These are phyloP conservation scores for Sylvietta virens DNA, from an alignment of 2,113 vertebrate species.

Conservation along the genomic window DNA sequence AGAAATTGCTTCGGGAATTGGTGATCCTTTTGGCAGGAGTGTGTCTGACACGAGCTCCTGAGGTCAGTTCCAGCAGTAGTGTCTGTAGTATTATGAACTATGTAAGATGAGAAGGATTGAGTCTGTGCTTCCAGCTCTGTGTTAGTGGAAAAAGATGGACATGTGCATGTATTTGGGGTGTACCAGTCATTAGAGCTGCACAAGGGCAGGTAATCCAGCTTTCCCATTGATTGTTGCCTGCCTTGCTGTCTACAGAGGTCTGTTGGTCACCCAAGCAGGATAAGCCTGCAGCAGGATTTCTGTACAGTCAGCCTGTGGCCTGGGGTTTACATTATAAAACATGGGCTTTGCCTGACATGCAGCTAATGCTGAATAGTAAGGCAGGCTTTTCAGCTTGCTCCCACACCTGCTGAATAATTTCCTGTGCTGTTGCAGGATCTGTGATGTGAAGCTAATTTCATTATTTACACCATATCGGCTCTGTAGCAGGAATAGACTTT, in stretches of 20 bases:
- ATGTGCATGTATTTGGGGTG: background rate
- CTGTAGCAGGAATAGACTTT: background rate
- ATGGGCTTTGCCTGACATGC: background rate
- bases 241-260: background rate
- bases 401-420: background rate
- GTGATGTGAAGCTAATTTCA: background rate
- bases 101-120: background rate
- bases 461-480: background rate
- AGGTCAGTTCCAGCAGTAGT: background rate
- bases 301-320: background rate
- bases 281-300: background rate
- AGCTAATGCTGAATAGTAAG: background rate
- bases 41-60: background rate
- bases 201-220: background rate
- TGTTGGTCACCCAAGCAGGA: background rate
- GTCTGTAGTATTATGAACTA: background rate
- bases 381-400: background rate
- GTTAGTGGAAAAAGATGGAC: background rate
- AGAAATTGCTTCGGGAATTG: background rate
- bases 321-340: background rate
- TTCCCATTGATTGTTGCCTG: background rate
- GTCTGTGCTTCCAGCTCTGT: background rate
- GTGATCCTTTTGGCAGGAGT: background rate
- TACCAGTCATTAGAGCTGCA: background rate
- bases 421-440: background rate